Evolutionary conservation across 2,888 invertebrate species (phyloP), one percentile per base, ranked within the genome.

Genomic region (Epistrophe eligans): DNA sequence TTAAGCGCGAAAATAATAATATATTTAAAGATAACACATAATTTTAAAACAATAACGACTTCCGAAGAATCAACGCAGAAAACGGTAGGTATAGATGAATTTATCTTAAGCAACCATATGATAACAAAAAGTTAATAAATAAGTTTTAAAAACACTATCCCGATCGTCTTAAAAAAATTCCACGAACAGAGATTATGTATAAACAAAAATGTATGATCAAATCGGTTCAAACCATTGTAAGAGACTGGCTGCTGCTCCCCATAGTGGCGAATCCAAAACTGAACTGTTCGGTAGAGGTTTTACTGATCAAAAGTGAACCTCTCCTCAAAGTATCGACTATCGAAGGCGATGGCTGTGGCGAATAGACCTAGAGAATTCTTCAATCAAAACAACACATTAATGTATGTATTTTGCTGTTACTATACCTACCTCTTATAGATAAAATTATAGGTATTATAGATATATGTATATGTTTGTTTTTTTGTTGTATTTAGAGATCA

Each of bases 281-380:
- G 73, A 83, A 83, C 73, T 77, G 82, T 73, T 77, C 58, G 45
- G 45, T 82, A 58, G 82, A 60, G 28, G 66, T 52, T 70, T 24
- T 48, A 52, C 62, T 79, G 79, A 84, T 84, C 70, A 71, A 79
- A 79, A 79, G 74, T 76, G 74, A 79, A 74, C 84, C 84, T 71
- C 79, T 43, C n/a, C 45, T 64, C 64, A 32, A 50, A 40, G 24
- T n/a, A 24, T 40, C 43, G 62, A 40, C n/a, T n/a, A 24, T 40
- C 43, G 62, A 52, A 64, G 28, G 28, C 52, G 24, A 40, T 24
- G 67, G 32, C 40, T 19, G 17, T 57, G 17, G 45, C 43, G 45
- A 45, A 67, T 79, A 73, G 72, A 45, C 55, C 74, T 73, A 71
- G 77, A 73, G 67, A 45, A 28, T 35, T 73, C 45, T 70, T 67